Evolutionary conservation across 2,888 invertebrate genomes (phyloP).

Genomic region (Agelastica alni): DNA sequence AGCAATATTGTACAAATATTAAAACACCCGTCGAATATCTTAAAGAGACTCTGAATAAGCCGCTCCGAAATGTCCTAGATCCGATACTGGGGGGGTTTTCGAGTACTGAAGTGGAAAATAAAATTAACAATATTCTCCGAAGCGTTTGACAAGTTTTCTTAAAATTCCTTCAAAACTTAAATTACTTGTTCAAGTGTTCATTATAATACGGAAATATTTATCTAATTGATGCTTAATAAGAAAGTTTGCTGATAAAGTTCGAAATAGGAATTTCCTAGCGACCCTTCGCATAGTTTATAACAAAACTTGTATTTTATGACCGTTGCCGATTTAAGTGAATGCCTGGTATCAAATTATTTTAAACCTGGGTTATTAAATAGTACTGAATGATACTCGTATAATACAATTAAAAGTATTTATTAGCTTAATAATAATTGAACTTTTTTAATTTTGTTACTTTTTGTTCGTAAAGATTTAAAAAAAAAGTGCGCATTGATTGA

Average conservation of each 20-base stretch:
- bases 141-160: conserved; percentile 4
- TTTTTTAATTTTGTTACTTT: too few relatives aligned
- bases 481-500: too few relatives aligned
- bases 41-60: background rate
- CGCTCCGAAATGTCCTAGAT: background rate
- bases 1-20: too few relatives aligned
- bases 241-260: background rate
- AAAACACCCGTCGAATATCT: too few relatives aligned
- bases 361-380: too few relatives aligned
- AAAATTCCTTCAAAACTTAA: conserved; percentile 5
- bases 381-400: too few relatives aligned
- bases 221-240: background rate
- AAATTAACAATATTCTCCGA: background rate
- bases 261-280: background rate
- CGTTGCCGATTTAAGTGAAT: too few relatives aligned
- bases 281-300: background rate
- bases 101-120: background rate
- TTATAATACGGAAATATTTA: conserved; percentile 4
- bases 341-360: too few relatives aligned
- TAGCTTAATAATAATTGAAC: too few relatives aligned
- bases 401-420: too few relatives aligned
- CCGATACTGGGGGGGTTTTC: too few relatives aligned
- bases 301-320: background rate
- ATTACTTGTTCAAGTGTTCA: conserved; percentile 2
- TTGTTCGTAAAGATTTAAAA: too few relatives aligned